These are phyloP conservation scores for Beris chalybata DNA, from an alignment of 2,888 invertebrate species.

Conservation along the genomic window DNA sequence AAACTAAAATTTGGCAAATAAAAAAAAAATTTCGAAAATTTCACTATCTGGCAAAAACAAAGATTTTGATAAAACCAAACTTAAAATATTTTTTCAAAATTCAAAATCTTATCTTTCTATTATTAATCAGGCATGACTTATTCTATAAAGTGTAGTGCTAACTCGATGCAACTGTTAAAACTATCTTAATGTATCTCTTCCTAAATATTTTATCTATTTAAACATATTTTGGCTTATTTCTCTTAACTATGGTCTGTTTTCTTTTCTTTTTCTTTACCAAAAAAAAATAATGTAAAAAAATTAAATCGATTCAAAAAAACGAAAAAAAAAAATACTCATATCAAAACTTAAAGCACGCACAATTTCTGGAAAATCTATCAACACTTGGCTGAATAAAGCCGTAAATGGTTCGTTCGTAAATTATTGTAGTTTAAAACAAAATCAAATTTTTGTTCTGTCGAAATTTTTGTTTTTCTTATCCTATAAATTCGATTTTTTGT, in stretches of 20 bases:
- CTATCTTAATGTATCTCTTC: no score
- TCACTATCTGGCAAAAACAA: no score
- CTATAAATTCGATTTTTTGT: not conserved
- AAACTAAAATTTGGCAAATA: no score
- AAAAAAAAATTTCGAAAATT: no score
- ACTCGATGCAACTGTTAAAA: no score
- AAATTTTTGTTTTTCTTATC: conserved; percentile 25
- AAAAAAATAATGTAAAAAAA: no score
- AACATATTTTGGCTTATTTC: not conserved
- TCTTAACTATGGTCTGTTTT: not conserved
- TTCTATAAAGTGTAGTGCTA: no score
- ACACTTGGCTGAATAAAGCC: conserved; percentile 42
- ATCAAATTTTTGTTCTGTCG: not conserved
- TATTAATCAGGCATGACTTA: no score
- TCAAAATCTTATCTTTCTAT: no score
- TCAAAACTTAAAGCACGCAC: conserved; percentile 40
- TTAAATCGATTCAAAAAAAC: not conserved
- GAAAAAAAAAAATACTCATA: conserved; percentile 19
- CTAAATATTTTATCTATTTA: no score
- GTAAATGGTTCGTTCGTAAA: conserved; percentile 41
- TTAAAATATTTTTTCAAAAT: no score
- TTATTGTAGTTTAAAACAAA: conserved; percentile 30
- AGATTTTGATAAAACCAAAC: no score
- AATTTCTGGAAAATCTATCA: conserved; percentile 42
- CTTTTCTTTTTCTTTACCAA: conserved; percentile 4